Percentiles rank a stretch among this genome's conserved stretches.
Evolutionary conservation across 2,113 vertebrate genomes (phyloP).

Genomic region (Holacanthus passer): DNA sequence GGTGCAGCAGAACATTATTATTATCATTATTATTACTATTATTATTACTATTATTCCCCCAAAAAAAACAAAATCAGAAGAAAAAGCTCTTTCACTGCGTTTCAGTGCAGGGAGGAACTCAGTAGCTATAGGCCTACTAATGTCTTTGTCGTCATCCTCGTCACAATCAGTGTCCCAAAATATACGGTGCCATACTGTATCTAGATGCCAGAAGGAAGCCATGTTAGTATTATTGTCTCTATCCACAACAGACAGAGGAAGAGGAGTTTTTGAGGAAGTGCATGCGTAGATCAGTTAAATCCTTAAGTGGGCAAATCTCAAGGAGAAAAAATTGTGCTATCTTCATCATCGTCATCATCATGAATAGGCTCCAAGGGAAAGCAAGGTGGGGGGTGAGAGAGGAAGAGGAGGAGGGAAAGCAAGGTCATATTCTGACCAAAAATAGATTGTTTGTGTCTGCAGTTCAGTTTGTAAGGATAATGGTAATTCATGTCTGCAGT

Average conservation of each 20-base stretch:
- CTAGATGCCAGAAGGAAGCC: constrained; percentile 75
- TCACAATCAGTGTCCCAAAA: constrained; percentile 69
- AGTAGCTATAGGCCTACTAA: constrained; percentile 63
- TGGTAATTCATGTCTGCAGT: constrained; percentile 69
- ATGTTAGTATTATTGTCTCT: constrained; percentile 70
- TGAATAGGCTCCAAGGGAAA: constrained; percentile 63
- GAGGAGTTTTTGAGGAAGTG: constrained; percentile 80
- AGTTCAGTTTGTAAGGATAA: constrained; percentile 69
- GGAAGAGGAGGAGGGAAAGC: constrained; percentile 57
- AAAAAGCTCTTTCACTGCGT: constrained; percentile 76
- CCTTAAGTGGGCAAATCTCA: constrained; percentile 84
- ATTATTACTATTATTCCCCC: constrained; percentile 75
- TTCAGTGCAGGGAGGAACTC: constrained; percentile 77
- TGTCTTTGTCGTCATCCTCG: constrained; percentile 64
- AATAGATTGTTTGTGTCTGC: constrained; percentile 78
- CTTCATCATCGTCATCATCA: constrained; percentile 75
- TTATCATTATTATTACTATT: constrained; percentile 67
- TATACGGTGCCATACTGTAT: constrained; percentile 58
- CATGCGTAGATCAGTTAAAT: constrained; percentile 85
- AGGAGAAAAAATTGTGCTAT: constrained; percentile 86
- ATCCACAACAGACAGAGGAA: constrained; percentile 69
- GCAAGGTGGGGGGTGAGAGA: constrained; percentile 33
- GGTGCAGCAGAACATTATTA: constrained; percentile 83
- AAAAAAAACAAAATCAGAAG: constrained; percentile 67
- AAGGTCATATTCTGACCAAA: constrained; percentile 75